Evolutionary conservation across 2,113 vertebrate genomes (phyloP).

Genomic region (Chaetorhynchus papuensis): DNA sequence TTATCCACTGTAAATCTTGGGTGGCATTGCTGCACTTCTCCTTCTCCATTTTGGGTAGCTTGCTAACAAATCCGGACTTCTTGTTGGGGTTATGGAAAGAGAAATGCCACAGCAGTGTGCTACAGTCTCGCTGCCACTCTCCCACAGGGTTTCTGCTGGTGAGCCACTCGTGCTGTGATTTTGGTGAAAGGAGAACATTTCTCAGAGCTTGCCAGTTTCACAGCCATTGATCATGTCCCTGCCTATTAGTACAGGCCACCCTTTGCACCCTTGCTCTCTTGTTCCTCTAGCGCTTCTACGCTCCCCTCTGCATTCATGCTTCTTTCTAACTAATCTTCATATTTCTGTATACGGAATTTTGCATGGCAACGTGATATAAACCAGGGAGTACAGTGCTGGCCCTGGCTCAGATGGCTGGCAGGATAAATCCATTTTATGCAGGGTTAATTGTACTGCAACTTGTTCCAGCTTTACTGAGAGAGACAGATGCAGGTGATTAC

Average conservation of each 20-base stretch:
- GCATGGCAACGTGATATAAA: neutral
- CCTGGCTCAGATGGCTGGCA: neutral
- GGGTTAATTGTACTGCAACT: neutral
- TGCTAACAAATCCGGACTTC: neutral
- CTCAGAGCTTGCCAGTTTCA: neutral
- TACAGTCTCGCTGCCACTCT: neutral
- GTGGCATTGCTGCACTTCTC: neutral
- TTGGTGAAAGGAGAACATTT: neutral
- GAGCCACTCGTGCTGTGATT: fast-evolving
- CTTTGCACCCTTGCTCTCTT: neutral
- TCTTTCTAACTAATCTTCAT: neutral
- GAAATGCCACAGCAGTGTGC: neutral
- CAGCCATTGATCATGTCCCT: neutral
- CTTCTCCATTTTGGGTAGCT: neutral
- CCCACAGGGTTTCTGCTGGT: neutral
- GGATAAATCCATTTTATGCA: neutral
- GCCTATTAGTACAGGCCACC: neutral
- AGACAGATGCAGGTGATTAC: neutral
- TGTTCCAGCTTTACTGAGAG: neutral
- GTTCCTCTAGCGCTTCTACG: neutral
- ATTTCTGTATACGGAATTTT: neutral
- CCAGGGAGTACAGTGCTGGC: neutral
- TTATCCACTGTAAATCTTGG: neutral
- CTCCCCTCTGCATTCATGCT: neutral
- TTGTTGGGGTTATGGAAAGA: neutral